phyloP scores from a whole-genome alignment of 1,140 invertebrate genomes.

The Sarcophaga bullata region DNA sequence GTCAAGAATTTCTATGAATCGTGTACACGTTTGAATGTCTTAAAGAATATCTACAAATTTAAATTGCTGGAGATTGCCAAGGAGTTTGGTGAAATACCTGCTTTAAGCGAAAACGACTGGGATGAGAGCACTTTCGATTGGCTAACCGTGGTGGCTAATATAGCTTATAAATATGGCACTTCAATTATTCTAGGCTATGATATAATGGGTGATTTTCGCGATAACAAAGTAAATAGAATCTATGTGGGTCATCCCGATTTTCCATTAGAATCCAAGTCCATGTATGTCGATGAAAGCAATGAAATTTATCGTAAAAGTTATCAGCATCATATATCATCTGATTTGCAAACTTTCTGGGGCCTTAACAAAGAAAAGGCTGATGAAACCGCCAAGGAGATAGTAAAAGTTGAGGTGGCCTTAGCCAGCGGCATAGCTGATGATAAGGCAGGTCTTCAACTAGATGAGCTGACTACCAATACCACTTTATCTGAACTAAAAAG shows the following conservation, averaged over 20 bases:
- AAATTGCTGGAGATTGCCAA: conserved; percentile 47
- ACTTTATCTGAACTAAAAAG: conserved; percentile 49
- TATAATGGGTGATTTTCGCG: conserved; percentile 50
- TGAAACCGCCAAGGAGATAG: conserved; percentile 49
- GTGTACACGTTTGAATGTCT: conserved; percentile 43
- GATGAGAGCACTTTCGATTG: conserved; percentile 49
- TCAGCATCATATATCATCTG: conserved; percentile 38
- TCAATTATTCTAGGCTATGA: conserved; percentile 47
- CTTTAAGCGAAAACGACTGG: conserved; percentile 49
- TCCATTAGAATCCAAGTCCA: conserved; percentile 48
- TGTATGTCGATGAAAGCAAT: conserved; percentile 52
- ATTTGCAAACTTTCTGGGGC: conserved; percentile 46
- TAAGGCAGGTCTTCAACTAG: conserved; percentile 43
- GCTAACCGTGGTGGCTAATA: conserved; percentile 45
- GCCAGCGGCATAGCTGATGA: conserved; percentile 50
- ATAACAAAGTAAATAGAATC: conserved; percentile 49
- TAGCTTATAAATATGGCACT: conserved; percentile 48
- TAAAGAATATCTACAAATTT: conserved; percentile 40
- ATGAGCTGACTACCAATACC: conserved; percentile 41
- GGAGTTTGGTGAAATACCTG: conserved; percentile 52
- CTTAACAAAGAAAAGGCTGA: conserved; percentile 44
- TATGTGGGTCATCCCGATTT: conserved; percentile 50
- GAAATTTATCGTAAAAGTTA: conserved; percentile 47
- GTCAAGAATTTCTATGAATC: conserved; percentile 53
- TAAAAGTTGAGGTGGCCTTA: conserved; percentile 56